Conservation (phyloP, 2,113 vertebrate genomes). For the Cercocebus atys region DNA sequence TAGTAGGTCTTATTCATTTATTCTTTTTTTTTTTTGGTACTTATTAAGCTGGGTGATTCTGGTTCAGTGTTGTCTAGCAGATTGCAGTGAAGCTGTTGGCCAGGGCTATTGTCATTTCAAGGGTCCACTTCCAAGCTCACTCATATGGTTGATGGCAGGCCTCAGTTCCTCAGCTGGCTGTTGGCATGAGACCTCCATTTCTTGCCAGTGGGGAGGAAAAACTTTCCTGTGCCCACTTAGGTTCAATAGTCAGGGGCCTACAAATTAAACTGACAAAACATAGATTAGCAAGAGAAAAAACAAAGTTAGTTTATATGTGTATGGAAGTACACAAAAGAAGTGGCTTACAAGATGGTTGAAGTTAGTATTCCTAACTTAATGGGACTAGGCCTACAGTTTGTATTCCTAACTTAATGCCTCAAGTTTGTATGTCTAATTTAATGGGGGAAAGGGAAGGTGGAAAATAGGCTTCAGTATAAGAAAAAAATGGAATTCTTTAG, state of each 20-base stretch:
- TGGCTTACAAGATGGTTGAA: not conserved
- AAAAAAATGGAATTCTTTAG: not conserved
- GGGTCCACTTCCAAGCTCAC: not conserved
- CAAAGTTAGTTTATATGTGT: not conserved
- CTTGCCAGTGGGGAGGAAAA: not conserved
- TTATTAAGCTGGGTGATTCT: not conserved
- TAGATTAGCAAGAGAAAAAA: not conserved
- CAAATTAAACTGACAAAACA: conserved; percentile 5
- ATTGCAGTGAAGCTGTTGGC: not conserved
- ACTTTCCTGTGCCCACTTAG: not conserved
- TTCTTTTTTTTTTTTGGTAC: too few relatives aligned
- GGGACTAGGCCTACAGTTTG: not conserved
- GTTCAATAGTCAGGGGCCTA: not conserved
- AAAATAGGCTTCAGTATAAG: not conserved
- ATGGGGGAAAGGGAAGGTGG: not conserved
- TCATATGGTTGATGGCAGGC: not conserved
- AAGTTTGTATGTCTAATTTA: not conserved
- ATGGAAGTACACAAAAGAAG: not conserved
- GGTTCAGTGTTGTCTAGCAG: not conserved
- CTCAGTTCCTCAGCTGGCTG: not conserved
- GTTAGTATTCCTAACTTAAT: not conserved
- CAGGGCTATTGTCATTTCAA: not conserved
- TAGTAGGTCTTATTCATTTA: too few relatives aligned
- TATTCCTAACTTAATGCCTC: not conserved
- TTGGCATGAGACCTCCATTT: not conserved